phyloP scores from a whole-genome alignment of 2,113 vertebrate species.

The Tamias sibiricus region DNA sequence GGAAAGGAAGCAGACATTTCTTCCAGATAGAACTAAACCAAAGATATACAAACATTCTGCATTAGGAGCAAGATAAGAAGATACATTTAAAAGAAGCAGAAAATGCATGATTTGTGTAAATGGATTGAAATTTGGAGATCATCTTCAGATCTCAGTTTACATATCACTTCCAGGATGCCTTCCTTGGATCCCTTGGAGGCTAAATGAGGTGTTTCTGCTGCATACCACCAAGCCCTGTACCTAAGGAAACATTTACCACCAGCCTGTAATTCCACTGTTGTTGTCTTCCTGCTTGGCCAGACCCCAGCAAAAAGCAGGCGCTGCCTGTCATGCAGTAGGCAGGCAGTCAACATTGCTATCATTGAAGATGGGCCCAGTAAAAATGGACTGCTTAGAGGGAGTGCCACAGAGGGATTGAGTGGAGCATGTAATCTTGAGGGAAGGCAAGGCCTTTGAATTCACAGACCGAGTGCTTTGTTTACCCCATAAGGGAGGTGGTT shows the following conservation, averaged over 20 bases:
- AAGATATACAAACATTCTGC: neutral
- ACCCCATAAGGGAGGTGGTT: slow-evolving; percentile 72
- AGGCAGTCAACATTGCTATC: neutral
- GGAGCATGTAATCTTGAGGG: neutral
- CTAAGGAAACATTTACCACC: no score
- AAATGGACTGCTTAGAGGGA: neutral
- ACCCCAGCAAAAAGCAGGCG: neutral
- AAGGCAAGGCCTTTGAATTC: slow-evolving; percentile 14
- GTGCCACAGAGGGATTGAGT: no score
- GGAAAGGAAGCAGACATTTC: neutral
- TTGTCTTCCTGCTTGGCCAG: neutral
- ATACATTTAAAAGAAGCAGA: neutral
- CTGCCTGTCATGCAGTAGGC: accelerated
- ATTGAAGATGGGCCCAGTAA: neutral
- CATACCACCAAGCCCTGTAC: no score
- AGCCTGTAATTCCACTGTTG: neutral
- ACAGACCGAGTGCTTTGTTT: neutral
- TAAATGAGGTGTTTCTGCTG: neutral
- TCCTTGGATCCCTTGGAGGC: neutral
- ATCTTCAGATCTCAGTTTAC: neutral
- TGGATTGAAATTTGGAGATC: neutral
- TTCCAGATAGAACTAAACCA: neutral
- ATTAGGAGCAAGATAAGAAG: neutral
- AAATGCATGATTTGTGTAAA: accelerated
- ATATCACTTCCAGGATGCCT: neutral